Percentiles rank a stretch among this genome's conserved stretches.
phyloP scores from a whole-genome alignment of 2,888 invertebrate genomes.

The Stenoptilia bipunctidactyla region DNA sequence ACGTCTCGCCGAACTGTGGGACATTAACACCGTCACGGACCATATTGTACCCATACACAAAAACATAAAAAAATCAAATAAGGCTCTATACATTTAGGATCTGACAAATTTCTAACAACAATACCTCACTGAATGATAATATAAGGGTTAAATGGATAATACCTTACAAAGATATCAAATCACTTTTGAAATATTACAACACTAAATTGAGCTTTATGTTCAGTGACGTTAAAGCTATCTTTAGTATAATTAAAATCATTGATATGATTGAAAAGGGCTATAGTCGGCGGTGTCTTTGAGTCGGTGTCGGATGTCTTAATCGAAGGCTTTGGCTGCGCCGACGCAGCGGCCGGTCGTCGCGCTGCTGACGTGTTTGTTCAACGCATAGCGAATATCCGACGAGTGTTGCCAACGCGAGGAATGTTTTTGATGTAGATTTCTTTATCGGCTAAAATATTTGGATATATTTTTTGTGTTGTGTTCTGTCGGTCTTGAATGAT shows the following conservation, averaged over 20 bases:
- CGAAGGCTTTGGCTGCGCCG: slow-evolving; percentile 17
- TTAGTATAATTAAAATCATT: slow-evolving; percentile 21
- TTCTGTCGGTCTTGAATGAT: too few species aligned
- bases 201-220: slow-evolving; percentile 20
- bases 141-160: slow-evolving; percentile 60
- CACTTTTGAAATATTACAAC: neutral
- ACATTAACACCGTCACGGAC: slow-evolving; percentile 33
- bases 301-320: slow-evolving; percentile 64
- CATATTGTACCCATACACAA: slow-evolving; percentile 38
- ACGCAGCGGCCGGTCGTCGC: neutral
- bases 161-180: slow-evolving; percentile 10
- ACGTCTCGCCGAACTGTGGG: slow-evolving; percentile 27
- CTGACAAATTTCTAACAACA: slow-evolving; percentile 67
- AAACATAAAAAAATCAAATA: slow-evolving; percentile 24
- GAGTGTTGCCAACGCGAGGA: slow-evolving; percentile 6
- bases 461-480: too few species aligned
- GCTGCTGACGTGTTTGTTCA: neutral
- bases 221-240: slow-evolving; percentile 8
- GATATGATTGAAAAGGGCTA: slow-evolving; percentile 40
- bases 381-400: too few species aligned
- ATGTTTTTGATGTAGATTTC: too few species aligned
- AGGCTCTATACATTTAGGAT: slow-evolving; percentile 47
- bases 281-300: slow-evolving; percentile 62
- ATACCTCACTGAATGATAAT: slow-evolving; percentile 38
- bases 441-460: too few species aligned